Conservation (phyloP, 1,140 invertebrate species). For the Caenorhabditis tropicalis region DNA sequence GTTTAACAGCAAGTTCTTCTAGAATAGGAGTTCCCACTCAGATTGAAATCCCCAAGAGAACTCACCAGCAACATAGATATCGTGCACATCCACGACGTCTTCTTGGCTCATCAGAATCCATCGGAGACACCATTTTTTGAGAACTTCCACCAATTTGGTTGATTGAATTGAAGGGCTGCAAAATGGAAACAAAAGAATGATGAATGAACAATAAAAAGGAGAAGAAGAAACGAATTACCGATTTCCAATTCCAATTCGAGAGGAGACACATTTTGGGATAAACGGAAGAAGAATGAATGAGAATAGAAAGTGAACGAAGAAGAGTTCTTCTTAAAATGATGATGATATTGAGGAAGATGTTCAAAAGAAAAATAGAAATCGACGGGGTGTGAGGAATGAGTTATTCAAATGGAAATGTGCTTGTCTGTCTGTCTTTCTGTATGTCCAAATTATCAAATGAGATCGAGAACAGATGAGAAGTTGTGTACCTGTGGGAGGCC, state of each 20-base stretch:
- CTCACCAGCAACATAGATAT: background rate
- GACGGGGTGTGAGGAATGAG: too few species aligned
- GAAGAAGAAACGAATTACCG: background rate
- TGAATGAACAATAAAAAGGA: background rate
- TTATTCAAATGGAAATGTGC: too few species aligned
- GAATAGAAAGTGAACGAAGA: background rate
- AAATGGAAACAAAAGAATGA: background rate
- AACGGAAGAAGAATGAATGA: background rate
- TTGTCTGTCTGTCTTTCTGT: too few species aligned
- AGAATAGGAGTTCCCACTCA: too few species aligned
- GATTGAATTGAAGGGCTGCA: slow-evolving; percentile 26
- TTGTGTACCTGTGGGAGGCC: too few species aligned
- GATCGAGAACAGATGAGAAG: too few species aligned
- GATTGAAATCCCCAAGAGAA: background rate
- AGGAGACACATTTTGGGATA: background rate
- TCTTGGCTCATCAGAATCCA: background rate
- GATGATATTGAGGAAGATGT: background rate
- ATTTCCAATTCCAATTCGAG: background rate
- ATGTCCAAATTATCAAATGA: too few species aligned
- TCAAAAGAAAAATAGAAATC: background rate
- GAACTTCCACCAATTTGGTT: slow-evolving; percentile 4
- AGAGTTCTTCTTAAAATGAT: background rate
- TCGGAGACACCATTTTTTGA: slow-evolving; percentile 16
- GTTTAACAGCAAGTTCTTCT: too few species aligned
- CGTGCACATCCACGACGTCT: slow-evolving; percentile 5